Percentiles rank a stretch among this genome's conserved stretches.
phyloP scores from a whole-genome alignment of 2,888 invertebrate genomes.

The Glomeris marginata region DNA sequence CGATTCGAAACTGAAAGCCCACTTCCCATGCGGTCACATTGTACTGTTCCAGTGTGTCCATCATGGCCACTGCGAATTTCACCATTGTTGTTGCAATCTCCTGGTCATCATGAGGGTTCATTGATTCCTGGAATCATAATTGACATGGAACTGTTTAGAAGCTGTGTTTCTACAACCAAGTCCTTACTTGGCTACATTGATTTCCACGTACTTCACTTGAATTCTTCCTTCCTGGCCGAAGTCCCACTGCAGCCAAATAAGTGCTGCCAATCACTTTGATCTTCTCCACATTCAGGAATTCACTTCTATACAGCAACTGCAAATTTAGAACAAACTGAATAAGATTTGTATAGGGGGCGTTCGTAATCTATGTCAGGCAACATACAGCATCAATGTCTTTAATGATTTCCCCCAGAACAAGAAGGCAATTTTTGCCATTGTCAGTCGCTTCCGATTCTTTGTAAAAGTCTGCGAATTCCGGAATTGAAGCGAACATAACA shows the following conservation, averaged over 20 bases:
- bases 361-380: not conserved
- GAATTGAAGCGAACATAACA: slow-evolving; percentile 91
- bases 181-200: not conserved
- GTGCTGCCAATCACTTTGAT: slow-evolving; percentile 94
- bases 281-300: slow-evolving; percentile 65
- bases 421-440: slow-evolving; percentile 44
- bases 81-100: slow-evolving; percentile 38
- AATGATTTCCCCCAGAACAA: slow-evolving; percentile 75
- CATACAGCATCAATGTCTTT: slow-evolving; percentile 78
- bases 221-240: slow-evolving; percentile 55
- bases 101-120: slow-evolving; percentile 18
- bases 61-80: slow-evolving; percentile 57
- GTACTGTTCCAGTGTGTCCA: slow-evolving; percentile 44
- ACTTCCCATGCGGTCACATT: slow-evolving; percentile 39
- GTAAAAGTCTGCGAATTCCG: slow-evolving; percentile 56
- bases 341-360: no score
- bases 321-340: slow-evolving; percentile 11
- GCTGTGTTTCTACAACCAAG: not conserved
- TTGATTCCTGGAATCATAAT: not conserved
- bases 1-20: slow-evolving; percentile 54
- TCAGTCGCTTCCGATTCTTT: slow-evolving; percentile 40
- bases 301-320: slow-evolving; percentile 47
- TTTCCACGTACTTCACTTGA: slow-evolving; percentile 27
- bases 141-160: not conserved
- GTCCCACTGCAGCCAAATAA: slow-evolving; percentile 92